phyloP scores from a whole-genome alignment of 2,113 vertebrate species.

The Nothoprocta perdicaria region DNA sequence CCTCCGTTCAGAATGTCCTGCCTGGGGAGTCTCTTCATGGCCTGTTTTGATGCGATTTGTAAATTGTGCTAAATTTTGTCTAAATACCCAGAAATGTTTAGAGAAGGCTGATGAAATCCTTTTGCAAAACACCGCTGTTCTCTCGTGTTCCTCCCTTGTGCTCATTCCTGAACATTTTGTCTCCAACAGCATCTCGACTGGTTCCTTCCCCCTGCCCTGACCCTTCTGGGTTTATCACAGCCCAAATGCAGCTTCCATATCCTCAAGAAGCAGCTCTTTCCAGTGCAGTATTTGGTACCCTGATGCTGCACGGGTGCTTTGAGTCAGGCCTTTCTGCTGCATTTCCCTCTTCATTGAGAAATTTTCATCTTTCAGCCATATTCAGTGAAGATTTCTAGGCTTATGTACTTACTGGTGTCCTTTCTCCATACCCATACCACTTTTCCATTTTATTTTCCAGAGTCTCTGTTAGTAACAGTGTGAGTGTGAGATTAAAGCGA shows the following conservation, averaged over 20 bases:
- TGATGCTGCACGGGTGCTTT: not conserved
- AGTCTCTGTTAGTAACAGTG: not conserved
- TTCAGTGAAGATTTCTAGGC: not conserved
- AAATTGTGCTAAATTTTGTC: conserved; percentile 4
- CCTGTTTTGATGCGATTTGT: conserved; percentile 24
- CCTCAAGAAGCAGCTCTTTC: not conserved
- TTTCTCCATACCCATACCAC: not conserved
- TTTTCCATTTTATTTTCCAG: not conserved
- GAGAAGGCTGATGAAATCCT: conserved; percentile 4
- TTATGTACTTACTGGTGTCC: not conserved
- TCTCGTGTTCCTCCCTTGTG: not conserved
- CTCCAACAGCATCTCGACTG: not conserved
- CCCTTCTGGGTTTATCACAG: not conserved
- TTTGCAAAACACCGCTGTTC: not conserved
- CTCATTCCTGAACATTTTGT: not conserved
- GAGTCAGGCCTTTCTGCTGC: not conserved
- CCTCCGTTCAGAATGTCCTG: not conserved
- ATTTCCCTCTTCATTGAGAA: not conserved
- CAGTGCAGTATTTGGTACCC: not conserved
- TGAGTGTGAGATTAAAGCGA: not conserved
- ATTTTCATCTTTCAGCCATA: not conserved
- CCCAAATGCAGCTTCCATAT: not conserved
- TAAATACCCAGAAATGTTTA: conserved; percentile 47
- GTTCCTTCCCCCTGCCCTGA: not conserved
- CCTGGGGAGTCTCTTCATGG: conserved; percentile 11